These are phyloP conservation scores for Rostratula benghalensis DNA, from an alignment of 2,113 vertebrate genomes.

Conservation along the genomic window DNA sequence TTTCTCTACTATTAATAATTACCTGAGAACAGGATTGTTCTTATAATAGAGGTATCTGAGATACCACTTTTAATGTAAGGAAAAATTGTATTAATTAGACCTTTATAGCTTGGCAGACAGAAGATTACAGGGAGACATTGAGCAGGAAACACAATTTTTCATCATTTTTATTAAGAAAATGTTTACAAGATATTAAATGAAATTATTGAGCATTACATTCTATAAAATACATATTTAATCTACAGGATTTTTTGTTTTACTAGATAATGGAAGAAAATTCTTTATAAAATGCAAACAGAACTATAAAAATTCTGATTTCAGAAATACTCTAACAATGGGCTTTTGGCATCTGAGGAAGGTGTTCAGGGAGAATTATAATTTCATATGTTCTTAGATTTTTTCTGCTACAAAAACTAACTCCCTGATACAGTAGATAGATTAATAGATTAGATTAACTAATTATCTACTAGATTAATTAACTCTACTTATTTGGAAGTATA, in stretches of 20 bases:
- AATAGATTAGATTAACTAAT: not conserved
- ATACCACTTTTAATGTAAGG: not conserved
- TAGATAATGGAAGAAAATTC: not conserved
- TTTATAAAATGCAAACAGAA: not conserved
- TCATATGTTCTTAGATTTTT: not conserved
- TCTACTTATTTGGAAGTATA: not conserved
- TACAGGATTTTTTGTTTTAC: not conserved
- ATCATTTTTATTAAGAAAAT: not conserved
- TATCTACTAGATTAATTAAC: not conserved
- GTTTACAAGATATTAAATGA: not conserved
- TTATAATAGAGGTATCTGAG: not conserved
- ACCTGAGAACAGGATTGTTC: not conserved
- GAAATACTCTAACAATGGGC: not conserved
- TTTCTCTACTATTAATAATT: not conserved
- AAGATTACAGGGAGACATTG: not conserved
- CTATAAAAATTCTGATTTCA: not conserved
- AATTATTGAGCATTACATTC: not conserved
- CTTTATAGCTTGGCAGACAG: not conserved
- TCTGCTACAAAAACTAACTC: not conserved
- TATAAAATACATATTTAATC: not conserved
- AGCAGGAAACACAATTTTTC: not conserved
- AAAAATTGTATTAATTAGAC: not conserved
- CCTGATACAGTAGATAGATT: not conserved
- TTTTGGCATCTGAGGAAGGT: not conserved
- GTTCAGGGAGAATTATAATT: not conserved